Conservation (phyloP, 1,140 invertebrate genomes). For the Drosophila chauvacae region DNA sequence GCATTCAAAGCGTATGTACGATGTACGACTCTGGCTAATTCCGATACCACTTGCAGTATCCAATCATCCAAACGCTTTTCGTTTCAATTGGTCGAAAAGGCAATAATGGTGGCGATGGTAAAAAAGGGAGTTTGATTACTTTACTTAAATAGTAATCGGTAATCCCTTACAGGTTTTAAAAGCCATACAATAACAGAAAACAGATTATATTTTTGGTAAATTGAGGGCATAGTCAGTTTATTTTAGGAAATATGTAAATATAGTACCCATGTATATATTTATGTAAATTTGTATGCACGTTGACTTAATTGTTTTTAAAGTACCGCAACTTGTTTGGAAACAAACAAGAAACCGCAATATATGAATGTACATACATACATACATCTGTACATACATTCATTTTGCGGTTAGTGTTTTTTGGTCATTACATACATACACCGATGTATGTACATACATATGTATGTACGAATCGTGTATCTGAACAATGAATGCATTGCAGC, state of each 20-base stretch:
- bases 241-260: neutral
- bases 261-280: neutral
- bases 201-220: no score
- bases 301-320: conserved; percentile 24
- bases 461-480: conserved; percentile 1
- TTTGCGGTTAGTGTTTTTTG: conserved; percentile 20
- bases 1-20: conserved; percentile 18
- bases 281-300: no score
- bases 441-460: neutral
- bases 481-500: conserved; percentile 44
- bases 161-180: no score
- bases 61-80: conserved; percentile 27
- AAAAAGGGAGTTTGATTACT: neutral
- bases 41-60: conserved; percentile 29
- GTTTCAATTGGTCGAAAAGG: neutral
- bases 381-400: neutral
- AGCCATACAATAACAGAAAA: no score
- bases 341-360: conserved; percentile 20
- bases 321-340: conserved; percentile 30
- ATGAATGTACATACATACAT: neutral
- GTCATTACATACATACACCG: neutral
- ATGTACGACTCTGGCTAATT: conserved; percentile 21
- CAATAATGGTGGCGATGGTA: neutral
- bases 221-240: neutral
- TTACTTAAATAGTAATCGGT: no score